These are phyloP conservation scores for Eclectus roratus DNA, from an alignment of 2,113 vertebrate genomes.

Conservation along the genomic window DNA sequence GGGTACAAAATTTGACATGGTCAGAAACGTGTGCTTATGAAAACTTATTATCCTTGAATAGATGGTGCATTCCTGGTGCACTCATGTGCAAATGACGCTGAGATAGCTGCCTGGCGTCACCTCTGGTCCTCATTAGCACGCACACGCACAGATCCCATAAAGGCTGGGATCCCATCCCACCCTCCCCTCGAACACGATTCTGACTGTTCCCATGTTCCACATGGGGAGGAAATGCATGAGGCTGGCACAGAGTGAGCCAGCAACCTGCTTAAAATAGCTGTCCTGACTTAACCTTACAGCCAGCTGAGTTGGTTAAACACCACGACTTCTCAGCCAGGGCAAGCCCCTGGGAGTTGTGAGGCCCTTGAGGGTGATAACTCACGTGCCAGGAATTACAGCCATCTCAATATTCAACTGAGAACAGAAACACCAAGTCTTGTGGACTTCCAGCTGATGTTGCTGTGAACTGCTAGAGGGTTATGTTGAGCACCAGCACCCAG, in stretches of 20 bases:
- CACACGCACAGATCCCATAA: background rate
- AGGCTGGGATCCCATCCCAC: background rate
- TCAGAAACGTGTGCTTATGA: constrained; percentile 42
- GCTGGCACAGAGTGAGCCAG: background rate
- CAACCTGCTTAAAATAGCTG: background rate
- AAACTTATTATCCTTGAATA: constrained; percentile 40
- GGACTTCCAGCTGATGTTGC: background rate
- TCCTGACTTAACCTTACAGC: constrained; percentile 44
- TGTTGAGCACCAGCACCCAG: background rate
- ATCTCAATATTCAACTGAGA: background rate
- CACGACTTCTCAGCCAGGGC: background rate
- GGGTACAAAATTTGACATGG: constrained; percentile 31
- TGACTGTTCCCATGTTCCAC: background rate
- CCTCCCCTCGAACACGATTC: background rate
- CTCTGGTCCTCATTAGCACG: constrained; percentile 61
- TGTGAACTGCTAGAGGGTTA: background rate
- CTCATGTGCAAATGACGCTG: constrained; percentile 46
- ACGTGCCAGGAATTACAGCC: background rate
- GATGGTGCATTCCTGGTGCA: constrained; percentile 60
- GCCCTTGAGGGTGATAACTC: background rate
- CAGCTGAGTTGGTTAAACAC: background rate
- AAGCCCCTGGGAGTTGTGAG: background rate
- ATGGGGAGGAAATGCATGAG: background rate
- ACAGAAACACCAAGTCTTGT: background rate
- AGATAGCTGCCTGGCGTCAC: constrained; percentile 28